Evolutionary conservation across 2,888 invertebrate species (phyloP).

Genomic region (Cancer borealis): DNA sequence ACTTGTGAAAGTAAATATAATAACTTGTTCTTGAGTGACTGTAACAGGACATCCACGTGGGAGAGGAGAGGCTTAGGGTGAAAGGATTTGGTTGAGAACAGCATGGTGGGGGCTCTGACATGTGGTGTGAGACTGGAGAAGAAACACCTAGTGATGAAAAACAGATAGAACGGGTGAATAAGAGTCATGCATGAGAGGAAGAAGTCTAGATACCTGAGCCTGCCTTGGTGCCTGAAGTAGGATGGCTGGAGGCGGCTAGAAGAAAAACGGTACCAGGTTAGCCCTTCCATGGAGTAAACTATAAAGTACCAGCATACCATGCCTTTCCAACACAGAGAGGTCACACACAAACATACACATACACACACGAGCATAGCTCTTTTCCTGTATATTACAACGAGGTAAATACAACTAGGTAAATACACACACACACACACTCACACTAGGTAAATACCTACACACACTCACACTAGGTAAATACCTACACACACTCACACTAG

Average conservation of each 20-base stretch:
- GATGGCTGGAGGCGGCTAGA: conserved; percentile 73
- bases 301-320: conserved; percentile 43
- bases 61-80: not conserved
- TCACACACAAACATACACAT: not conserved
- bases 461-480: too few species aligned
- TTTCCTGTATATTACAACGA: too few species aligned
- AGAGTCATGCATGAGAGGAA: conserved; percentile 70
- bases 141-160: conserved; percentile 45
- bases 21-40: conserved; percentile 54
- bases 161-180: conserved; percentile 55
- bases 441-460: too few species aligned
- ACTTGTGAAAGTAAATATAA: conserved; percentile 61
- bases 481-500: not conserved
- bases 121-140: not conserved
- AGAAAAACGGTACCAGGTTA: conserved; percentile 68
- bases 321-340: not conserved
- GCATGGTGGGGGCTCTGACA: not conserved
- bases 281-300: conserved; percentile 48
- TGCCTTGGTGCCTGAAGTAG: conserved; percentile 71
- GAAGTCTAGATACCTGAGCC: conserved; percentile 74
- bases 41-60: conserved; percentile 62
- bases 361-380: not conserved
- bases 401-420: not conserved
- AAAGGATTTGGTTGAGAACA: conserved; percentile 4
- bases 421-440: not conserved